Evolutionary conservation across 2,797 vertebrate species (phyloP), one percentile per base, ranked within the genome.

Genomic region (Phylloscopus collybita): DNA sequence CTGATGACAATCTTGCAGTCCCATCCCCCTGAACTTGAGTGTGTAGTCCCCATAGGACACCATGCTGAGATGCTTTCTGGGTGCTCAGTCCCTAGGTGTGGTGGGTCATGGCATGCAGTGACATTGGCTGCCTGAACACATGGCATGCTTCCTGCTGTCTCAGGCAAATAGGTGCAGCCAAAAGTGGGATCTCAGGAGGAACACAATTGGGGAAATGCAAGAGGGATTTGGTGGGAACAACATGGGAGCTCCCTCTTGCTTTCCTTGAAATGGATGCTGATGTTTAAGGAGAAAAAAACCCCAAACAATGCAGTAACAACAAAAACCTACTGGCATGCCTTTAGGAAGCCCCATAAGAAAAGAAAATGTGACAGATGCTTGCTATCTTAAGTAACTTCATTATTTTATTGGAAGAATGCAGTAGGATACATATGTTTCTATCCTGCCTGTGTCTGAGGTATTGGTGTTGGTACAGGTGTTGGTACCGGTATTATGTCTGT

Each of bases 81-180:
- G 34, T 2, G 0, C 59, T 56, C 54, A 6, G 51, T 69, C 16
- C 27, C 0, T 0, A 49, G 32, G 11, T 9, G 29, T 15, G 40
- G 50, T 20, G 59, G 59, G 40, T 15, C 1, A 2, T 0, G 9
- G 32, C 29, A 10, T 2, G 8, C 30, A 34, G 34, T 0, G 0
- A 11, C 7, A 40, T 40, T 13, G 40, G 40, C 40, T 40, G 40
- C 40, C 40, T 14, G 13, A 40, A 40, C 40, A 40, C 40, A 40
- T 40, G 34, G 0, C 22, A 1, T 5, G 42, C 27, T 51, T 61
- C 34, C 69, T 64, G 36, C 40, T 40, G 6, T 20, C 57, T 34
- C 5, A 13, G 15, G 4, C 30, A 34, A 26, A 32, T 9, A 34
- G 27, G 3, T 62, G n/a, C 16, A 74, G n/a, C 38, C 42, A 54